Base-by-base conservation (phyloP, 2,113 vertebrate species). In the Chrysemys picta region DNA sequence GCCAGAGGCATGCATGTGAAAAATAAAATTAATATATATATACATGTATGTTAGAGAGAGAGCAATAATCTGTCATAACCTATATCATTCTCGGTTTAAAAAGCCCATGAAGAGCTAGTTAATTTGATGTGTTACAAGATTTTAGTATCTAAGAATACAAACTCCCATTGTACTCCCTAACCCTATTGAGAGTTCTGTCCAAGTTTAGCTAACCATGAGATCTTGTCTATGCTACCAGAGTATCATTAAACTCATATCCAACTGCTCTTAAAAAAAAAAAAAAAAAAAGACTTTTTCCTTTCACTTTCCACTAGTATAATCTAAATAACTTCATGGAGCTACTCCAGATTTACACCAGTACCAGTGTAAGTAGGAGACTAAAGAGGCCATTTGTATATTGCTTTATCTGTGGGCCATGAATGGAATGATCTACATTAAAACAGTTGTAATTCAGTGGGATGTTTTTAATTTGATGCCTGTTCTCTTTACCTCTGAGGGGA, bases 381-480 rank as follows among this genome's bases (percentile, higher is more conserved):
- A 92, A 94, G 90, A 81, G 91, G 92, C 72, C 82, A 81, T 94
- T 96, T 94, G 84, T 25, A 24, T 96, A 21, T 85, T 89, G 78
- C 96, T 96, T 96, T 96, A 82, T 94, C 96, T 90, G 22, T 93
- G 80, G 85, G 47, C 87, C 82, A 11, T 52, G 88, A 84, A 90
- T 27, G 90, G 93, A 96, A 89, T 82, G 47, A 91, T 97, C 88
- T 82, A 57, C 90, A 97, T 97, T 89, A 95, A 92, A 96, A 87
- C 35, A 86, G 85, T 95, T 95, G 87, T 91, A 91, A 91, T 96
- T 95, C 94, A 89, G 4, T 94, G 76, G 93, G 90, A 98, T 98
- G 97, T 98, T 98, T 98, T 96, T 98, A 96, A 98, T 98, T 98
- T 98, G 82, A 95, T 96, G 96, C 87, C 93, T 95, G 82, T 95